Conservation (phyloP, 35 echinoderm and acorn worm genomes). For the Hemicentrotus pulcherrimus region DNA sequence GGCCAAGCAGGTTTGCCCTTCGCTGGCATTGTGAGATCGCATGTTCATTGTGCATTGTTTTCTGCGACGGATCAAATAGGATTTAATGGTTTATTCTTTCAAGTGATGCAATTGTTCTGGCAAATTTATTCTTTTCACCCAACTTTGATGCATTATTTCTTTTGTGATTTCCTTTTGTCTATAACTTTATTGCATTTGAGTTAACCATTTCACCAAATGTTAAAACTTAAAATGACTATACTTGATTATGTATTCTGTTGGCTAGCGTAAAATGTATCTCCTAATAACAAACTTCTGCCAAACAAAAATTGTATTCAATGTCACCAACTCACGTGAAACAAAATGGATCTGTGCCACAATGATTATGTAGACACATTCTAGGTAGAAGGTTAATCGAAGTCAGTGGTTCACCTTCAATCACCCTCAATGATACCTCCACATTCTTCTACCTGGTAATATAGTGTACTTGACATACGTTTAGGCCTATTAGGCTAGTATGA, state of each 20-base stretch:
- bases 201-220: not conserved
- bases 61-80: not conserved
- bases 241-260: not conserved
- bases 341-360: not conserved
- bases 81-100: constrained; percentile 14
- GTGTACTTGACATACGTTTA: too few relatives aligned
- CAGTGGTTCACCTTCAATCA: too few relatives aligned
- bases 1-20: not conserved
- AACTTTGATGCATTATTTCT: not conserved
- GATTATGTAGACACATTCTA: not conserved
- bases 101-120: not conserved
- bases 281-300: not conserved
- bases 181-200: not conserved
- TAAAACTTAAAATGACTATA: not conserved
- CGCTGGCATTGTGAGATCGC: not conserved
- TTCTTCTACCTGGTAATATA: too few relatives aligned
- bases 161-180: not conserved
- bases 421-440: too few relatives aligned
- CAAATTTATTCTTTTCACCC: not conserved
- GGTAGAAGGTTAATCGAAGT: too few relatives aligned
- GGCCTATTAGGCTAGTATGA: too few relatives aligned
- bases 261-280: not conserved
- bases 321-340: not conserved
- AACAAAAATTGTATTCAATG: not conserved
- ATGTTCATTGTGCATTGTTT: constrained; percentile 12